Base-by-base conservation (phyloP, 2,113 vertebrate genomes). In the Ifrita kowaldi region DNA sequence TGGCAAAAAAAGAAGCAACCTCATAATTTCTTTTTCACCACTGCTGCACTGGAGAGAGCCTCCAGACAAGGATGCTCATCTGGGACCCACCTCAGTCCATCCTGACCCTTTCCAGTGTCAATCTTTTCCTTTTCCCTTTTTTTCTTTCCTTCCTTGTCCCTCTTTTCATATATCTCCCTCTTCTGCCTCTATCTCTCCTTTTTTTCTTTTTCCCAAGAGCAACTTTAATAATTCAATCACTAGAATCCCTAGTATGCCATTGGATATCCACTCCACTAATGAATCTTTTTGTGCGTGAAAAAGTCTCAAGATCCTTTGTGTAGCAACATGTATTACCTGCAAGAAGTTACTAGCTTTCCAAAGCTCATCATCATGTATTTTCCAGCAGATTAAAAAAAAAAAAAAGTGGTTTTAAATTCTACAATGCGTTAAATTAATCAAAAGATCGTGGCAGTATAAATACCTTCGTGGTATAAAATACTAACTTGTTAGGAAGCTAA, bases 401-500 rank as follows among this genome's bases (percentile, higher is more conserved):
- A 10, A 37, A 27, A 26, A 33, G 3, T 20, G 2, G 0, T 1
- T 65, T 70, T 63, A 26, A 1, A 4, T 67, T 63, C 10, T 49
- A 57, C 20, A 67, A 59, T 22, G 6, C 0, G 0, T 63, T 78
- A 57, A 52, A 83, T 42, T 57, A 19, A 67, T 26, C 18, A 63
- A 44, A 47, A 90, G 7, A 35, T 33, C 10, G 37, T 35, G 30
- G 28, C 17, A 62, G 16, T 20, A 52, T 24, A 83, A 86, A 52
- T 37, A 46, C 2, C 11, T 41, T 37, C 10, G 5, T 42, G 2
- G 4, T 60, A 17, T 26, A 47, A 67, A 6, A 33, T 35, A 18
- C 6, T 26, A 53, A 39, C 41, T 76, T 71, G 9, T 23, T 80
- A 47, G 20, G 28, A 55, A 65, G 8, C 1, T 75, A 71, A 78